A percentile compares a stretch with the other conserved stretches of the same genome.
Conservation (phyloP, 1,140 invertebrate genomes). For the Eurosta solidaginis region DNA sequence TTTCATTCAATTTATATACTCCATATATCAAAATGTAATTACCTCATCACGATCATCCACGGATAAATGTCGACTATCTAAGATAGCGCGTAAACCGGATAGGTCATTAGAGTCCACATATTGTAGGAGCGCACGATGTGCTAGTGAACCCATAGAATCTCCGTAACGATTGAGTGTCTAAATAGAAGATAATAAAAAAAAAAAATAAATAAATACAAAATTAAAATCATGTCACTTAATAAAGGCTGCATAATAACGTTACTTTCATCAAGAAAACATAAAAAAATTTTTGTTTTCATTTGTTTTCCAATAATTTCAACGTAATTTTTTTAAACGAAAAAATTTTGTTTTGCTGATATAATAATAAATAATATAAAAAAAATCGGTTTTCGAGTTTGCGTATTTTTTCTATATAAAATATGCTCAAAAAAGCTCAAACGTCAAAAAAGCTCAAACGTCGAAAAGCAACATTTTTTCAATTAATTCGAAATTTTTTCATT, state of each 20-base stretch:
- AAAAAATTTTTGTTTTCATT: too few relatives aligned
- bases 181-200: not conserved
- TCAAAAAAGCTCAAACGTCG: too few relatives aligned
- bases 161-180: conserved; percentile 60
- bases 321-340: too few relatives aligned
- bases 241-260: not conserved
- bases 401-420: too few relatives aligned
- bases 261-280: too few relatives aligned
- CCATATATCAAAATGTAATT: conserved; percentile 43
- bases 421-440: too few relatives aligned
- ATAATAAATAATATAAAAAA: too few relatives aligned
- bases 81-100: conserved; percentile 75
- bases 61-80: conserved; percentile 78
- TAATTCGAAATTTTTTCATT: too few relatives aligned
- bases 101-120: conserved; percentile 83
- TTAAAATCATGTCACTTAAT: not conserved
- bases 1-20: not conserved
- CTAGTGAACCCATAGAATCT: conserved; percentile 89
- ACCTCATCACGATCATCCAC: conserved; percentile 93
- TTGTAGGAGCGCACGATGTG: conserved; percentile 76
- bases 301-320: too few relatives aligned
- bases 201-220: not conserved
- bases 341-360: too few relatives aligned
- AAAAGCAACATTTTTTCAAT: too few relatives aligned
- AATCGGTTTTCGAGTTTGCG: too few relatives aligned